Conservation (phyloP, 2,888 invertebrate genomes). For the Phragmatobia fuliginosa region DNA sequence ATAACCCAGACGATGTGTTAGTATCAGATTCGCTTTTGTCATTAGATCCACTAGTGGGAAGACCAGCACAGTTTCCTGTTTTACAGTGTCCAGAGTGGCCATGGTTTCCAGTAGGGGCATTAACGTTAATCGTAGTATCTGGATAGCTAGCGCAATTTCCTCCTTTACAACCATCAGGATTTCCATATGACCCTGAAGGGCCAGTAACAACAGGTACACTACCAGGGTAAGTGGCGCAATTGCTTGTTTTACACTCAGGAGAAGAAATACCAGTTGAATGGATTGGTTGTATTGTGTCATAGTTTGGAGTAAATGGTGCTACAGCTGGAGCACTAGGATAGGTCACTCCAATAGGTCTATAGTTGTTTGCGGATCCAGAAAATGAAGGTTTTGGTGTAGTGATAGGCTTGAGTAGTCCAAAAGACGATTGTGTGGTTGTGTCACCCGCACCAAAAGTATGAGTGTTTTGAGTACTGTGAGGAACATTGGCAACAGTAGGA, state of each 20-base stretch:
- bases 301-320: constrained; percentile 18
- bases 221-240: constrained; percentile 9
- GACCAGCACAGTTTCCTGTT: constrained; percentile 13
- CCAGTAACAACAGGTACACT: background rate
- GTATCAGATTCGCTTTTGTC: background rate
- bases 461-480: constrained; percentile 17
- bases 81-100: constrained; percentile 15
- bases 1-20: constrained; percentile 17
- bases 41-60: background rate
- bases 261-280: constrained; percentile 3
- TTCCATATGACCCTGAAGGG: constrained; percentile 22
- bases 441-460: constrained; percentile 18
- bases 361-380: constrained; percentile 26
- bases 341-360: constrained; percentile 30
- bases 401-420: constrained; percentile 28
- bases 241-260: constrained; percentile 13
- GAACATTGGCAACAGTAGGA: constrained; percentile 32
- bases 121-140: background rate
- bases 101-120: constrained; percentile 6
- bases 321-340: constrained; percentile 20
- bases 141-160: constrained; percentile 10
- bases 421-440: constrained; percentile 21
- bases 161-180: constrained; percentile 11
- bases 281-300: constrained; percentile 20
- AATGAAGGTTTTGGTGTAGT: constrained; percentile 17